Evolutionary conservation across 2,113 vertebrate species (phyloP).

Genomic region (Phylloscopus trochiloides): DNA sequence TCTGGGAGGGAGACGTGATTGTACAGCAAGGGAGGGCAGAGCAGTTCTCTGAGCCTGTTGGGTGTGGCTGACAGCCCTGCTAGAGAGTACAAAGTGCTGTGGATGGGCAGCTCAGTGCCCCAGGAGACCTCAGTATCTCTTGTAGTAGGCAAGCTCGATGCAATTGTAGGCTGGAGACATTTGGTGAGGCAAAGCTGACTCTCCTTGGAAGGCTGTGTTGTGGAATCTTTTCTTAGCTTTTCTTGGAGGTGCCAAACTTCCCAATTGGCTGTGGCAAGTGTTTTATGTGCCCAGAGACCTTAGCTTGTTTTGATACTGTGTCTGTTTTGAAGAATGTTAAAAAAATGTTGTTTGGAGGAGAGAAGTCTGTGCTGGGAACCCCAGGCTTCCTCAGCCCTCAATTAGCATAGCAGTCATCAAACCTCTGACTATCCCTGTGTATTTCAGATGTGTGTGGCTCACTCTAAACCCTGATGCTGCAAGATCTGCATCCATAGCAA

Average conservation of each 20-base stretch:
- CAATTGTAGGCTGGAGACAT: neutral
- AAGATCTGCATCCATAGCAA: neutral
- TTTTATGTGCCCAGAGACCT: neutral
- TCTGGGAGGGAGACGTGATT: neutral
- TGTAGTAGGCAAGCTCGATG: neutral
- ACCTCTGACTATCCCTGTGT: neutral
- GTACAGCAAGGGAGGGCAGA: fast-evolving
- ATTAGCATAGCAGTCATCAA: neutral
- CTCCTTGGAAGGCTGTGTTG: neutral
- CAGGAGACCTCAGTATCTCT: neutral
- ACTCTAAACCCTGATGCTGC: neutral
- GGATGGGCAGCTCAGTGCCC: neutral
- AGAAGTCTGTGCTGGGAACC: neutral
- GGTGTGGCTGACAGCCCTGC: neutral
- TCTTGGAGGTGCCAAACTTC: neutral
- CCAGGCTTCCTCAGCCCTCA: neutral
- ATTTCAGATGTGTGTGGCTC: neutral
- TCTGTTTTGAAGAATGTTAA: neutral
- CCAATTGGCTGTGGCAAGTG: neutral
- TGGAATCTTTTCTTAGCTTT: neutral
- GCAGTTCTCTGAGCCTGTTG: neutral
- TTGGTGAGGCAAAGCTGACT: neutral
- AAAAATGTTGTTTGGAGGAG: neutral
- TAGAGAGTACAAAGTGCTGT: neutral
- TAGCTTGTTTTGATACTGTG: neutral